Base-by-base conservation (phyloP, 2,888 invertebrate species). In the Andricus curvator region DNA sequence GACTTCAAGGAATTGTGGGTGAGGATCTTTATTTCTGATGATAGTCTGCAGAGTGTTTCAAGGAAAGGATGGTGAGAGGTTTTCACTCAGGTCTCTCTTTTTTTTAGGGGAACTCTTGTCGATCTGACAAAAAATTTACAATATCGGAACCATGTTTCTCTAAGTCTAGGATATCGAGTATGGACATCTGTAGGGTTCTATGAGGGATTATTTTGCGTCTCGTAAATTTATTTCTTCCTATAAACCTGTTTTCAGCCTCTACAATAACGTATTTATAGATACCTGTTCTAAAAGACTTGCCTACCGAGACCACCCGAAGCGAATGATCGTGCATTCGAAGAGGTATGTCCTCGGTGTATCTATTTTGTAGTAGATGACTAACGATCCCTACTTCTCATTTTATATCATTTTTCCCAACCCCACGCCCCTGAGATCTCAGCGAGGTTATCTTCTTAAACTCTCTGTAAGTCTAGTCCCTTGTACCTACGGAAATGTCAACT, bases 291-390 rank as follows among this genome's bases (percentile, higher is more conserved):
- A 20, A 29, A 22, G 25, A 17, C n/a, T 51, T 74, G 48, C 20
- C 15, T 29, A n/a, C 51, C 11, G 81, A 84, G 85, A 85, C 85
- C 85, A 82, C 85, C 84, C 81, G 85, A 82, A 60, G 85, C 78
- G 84, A 84, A 84, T 67, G 82, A 83, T 84, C 83, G 83, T 85
- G 82, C 84, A 70, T 79, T 80, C 80, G n/a, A 65, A 76, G 25
- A 81, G 83, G 81, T 83, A 82, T 83, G 83, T 81, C 82, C 77
- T 62, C 77, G 33, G 80, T 77, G 78, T 81, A 83, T 83, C 83
- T 83, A 83, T 83, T 81, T 79, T 78, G 80, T 81, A 83, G 77
- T 78, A 78, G 80, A 78, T 81, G 80, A 81, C 67, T 82, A 48
- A 64, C 77, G 65, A 64, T 80, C 78, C 81, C 65, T 60, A 17